These are phyloP conservation scores for Myiothlypis chrysogaster DNA, from an alignment of 2,797 vertebrate species.

Conservation along the genomic window DNA sequence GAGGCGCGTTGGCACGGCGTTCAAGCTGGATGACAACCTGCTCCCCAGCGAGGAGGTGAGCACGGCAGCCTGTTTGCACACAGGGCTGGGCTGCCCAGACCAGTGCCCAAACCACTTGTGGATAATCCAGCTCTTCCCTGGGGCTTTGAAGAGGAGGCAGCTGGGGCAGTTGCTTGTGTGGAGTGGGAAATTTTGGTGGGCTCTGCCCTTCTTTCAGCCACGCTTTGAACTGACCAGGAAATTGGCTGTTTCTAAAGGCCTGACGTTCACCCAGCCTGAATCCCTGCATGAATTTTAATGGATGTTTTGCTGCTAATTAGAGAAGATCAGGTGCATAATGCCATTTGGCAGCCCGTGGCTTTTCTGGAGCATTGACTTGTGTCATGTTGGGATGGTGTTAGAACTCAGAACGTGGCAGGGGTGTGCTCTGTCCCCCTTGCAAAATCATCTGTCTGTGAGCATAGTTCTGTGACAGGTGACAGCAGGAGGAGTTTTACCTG, in stretches of 20 bases:
- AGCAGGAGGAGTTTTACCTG: not conserved
- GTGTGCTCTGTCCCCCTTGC: not conserved
- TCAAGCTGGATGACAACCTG: constrained; percentile 88
- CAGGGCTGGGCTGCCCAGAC: not conserved
- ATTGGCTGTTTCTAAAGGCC: not conserved
- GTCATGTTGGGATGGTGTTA: not conserved
- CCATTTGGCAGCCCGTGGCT: not conserved
- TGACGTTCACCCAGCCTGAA: not conserved
- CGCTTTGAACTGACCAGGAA: not conserved
- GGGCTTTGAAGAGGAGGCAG: not conserved
- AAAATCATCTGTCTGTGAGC: not conserved
- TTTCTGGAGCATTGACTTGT: not conserved
- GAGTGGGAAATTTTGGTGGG: not conserved
- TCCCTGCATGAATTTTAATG: not conserved
- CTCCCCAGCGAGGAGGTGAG: constrained; percentile 86
- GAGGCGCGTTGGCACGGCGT: constrained; percentile 87
- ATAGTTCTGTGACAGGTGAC: constrained; percentile 21
- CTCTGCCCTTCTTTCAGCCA: not conserved
- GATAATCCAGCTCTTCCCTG: not conserved
- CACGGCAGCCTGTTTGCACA: not conserved
- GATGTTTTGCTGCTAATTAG: not conserved
- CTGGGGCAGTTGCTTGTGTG: not conserved
- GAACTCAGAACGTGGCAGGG: not conserved
- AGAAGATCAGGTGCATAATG: not conserved
- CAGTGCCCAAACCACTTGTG: not conserved